phyloP scores from a whole-genome alignment of 2,113 vertebrate species.

The Donacobius atricapilla region DNA sequence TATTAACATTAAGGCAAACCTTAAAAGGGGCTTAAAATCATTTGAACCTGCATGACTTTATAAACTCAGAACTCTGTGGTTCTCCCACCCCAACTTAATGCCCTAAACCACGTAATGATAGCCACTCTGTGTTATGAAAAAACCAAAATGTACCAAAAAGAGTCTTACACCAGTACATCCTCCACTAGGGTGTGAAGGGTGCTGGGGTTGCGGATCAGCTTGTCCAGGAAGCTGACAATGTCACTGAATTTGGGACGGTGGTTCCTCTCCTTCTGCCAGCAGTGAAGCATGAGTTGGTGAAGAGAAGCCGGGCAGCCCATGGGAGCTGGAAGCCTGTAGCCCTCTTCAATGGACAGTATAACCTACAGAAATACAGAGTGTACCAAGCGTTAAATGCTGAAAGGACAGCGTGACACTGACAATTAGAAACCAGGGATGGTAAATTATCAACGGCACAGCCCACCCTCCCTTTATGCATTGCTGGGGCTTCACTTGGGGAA shows the following conservation, averaged over 20 bases:
- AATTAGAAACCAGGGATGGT: neutral
- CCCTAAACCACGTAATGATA: neutral
- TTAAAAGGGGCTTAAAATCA: neutral
- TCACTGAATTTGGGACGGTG: conserved; percentile 93
- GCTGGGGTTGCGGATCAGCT: conserved; percentile 93
- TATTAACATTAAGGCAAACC: neutral
- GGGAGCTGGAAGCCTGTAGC: conserved; percentile 92
- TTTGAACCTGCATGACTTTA: neutral
- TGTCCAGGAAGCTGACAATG: conserved; percentile 92
- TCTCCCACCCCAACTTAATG: neutral
- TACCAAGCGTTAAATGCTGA: neutral
- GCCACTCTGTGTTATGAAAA: neutral
- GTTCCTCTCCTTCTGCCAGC: conserved; percentile 96
- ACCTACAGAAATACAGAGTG: conserved; percentile 74
- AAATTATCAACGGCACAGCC: neutral
- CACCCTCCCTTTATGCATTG: neutral
- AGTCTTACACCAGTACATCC: conserved; percentile 87
- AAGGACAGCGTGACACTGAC: neutral
- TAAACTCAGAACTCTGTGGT: neutral
- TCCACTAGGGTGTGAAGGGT: conserved; percentile 90
- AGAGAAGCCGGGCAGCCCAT: conserved; percentile 93
- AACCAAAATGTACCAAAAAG: neutral
- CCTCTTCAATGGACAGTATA: conserved; percentile 95
- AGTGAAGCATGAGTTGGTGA: conserved; percentile 94
- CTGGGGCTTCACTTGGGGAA: neutral